These are phyloP conservation scores for Cheilosia impressa DNA, from an alignment of 2,888 invertebrate genomes.

Conservation along the genomic window DNA sequence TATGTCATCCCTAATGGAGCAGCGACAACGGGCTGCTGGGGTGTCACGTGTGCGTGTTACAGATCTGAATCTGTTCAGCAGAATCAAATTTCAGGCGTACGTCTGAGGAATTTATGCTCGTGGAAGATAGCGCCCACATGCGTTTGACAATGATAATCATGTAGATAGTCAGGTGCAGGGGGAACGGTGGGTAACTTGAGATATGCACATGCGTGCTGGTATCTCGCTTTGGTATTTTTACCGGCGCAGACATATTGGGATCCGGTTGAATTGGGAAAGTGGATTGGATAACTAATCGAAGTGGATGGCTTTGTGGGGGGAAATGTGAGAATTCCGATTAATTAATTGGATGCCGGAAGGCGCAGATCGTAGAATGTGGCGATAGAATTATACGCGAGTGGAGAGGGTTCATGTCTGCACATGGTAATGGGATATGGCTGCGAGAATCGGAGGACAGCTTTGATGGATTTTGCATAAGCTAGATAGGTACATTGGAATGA, in stretches of 20 bases:
- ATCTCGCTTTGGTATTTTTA: slow-evolving; percentile 6
- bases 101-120: slow-evolving; percentile 35
- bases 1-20: slow-evolving; percentile 30
- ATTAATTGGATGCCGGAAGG: slow-evolving; percentile 63
- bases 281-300: slow-evolving; percentile 16
- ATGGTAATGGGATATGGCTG: slow-evolving; percentile 42
- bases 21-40: slow-evolving; percentile 10
- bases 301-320: slow-evolving; percentile 3
- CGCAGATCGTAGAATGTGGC: slow-evolving; percentile 17
- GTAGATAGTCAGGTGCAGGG: not conserved
- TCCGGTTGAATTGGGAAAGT: slow-evolving; percentile 37
- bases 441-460: not conserved
- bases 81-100: slow-evolving; percentile 51
- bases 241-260: not conserved
- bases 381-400: slow-evolving; percentile 25
- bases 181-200: slow-evolving; percentile 9
- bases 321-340: slow-evolving; percentile 37
- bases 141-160: slow-evolving; percentile 13
- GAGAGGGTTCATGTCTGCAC: slow-evolving; percentile 29
- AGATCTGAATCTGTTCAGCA: slow-evolving; percentile 34
- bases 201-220: slow-evolving; percentile 47
- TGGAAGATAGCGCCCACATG: slow-evolving; percentile 29
- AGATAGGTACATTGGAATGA: not conserved
- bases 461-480: not conserved
- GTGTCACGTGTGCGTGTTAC: slow-evolving; percentile 49